Evolutionary conservation across 2,888 invertebrate genomes (phyloP).

Genomic region (Ditylenchus weischeri): DNA sequence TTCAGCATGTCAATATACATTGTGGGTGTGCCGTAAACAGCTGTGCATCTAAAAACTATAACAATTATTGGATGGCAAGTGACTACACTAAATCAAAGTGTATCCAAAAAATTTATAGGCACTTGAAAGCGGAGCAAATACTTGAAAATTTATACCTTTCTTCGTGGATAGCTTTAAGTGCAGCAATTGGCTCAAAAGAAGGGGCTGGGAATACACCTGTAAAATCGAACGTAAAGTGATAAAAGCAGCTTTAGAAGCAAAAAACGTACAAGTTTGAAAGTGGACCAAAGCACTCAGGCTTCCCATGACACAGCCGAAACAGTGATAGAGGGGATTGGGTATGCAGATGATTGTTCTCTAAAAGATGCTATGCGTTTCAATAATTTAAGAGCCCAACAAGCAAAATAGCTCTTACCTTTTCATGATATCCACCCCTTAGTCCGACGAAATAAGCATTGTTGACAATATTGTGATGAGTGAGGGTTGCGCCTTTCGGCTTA

Average conservation of each 20-base stretch:
- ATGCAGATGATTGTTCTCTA: slow-evolving; percentile 51
- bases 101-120: too few relatives aligned
- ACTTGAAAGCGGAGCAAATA: too few relatives aligned
- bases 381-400: neutral
- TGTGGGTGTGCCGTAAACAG: slow-evolving; percentile 63
- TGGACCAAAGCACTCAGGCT: slow-evolving; percentile 65
- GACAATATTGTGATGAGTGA: slow-evolving; percentile 70
- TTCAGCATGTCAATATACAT: slow-evolving; percentile 64
- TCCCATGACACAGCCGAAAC: slow-evolving; percentile 72
- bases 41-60: slow-evolving; percentile 59
- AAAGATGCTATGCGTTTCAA: slow-evolving; percentile 12
- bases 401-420: slow-evolving; percentile 29
- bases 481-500: slow-evolving; percentile 71
- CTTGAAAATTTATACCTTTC: slow-evolving; percentile 65
- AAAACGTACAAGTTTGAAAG: slow-evolving; percentile 44
- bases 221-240: slow-evolving; percentile 37
- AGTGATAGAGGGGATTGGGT: slow-evolving; percentile 65
- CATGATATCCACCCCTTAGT: slow-evolving; percentile 61
- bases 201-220: slow-evolving; percentile 61
- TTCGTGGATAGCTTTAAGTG: slow-evolving; percentile 68
- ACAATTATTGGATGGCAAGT: too few relatives aligned
- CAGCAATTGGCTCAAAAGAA: slow-evolving; percentile 66
- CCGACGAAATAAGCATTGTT: slow-evolving; percentile 74
- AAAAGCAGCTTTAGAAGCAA: neutral
- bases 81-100: too few relatives aligned